These are phyloP conservation scores for Metopia argyrocephala DNA, from an alignment of 2,888 invertebrate species.

Conservation along the genomic window DNA sequence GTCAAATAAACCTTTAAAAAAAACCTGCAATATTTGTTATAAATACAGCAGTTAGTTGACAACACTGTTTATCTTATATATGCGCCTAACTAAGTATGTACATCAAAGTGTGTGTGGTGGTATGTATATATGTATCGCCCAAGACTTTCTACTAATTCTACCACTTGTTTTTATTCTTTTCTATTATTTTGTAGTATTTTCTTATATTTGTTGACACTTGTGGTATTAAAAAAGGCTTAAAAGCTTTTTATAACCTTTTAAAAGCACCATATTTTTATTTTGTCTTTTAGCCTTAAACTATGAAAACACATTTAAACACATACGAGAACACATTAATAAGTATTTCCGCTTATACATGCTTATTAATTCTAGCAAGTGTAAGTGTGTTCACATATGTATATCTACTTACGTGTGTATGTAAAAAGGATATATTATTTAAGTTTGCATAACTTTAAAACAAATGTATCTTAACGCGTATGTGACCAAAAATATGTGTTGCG, in stretches of 20 bases:
- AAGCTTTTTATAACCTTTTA: conserved; percentile 71
- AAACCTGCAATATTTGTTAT: too few relatives aligned
- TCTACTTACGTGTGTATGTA: too few relatives aligned
- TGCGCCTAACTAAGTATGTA: background rate
- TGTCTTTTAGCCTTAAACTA: conserved; percentile 33
- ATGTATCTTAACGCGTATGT: background rate
- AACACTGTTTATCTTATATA: too few relatives aligned
- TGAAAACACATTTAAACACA: conserved; percentile 1
- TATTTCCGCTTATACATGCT: background rate
- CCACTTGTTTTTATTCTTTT: conserved; percentile 42
- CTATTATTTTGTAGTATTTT: conserved; percentile 48
- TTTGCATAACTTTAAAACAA: conserved; percentile 16
- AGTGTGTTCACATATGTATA: too few relatives aligned
- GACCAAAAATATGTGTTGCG: background rate
- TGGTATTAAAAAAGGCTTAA: conserved; percentile 73
- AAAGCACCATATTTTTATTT: conserved; percentile 50
- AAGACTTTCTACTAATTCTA: conserved; percentile 38
- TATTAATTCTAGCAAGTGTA: background rate
- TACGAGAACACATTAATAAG: background rate
- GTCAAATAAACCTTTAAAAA: too few relatives aligned
- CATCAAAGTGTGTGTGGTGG: conserved; percentile 8
- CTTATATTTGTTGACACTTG: conserved; percentile 65
- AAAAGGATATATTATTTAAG: background rate
- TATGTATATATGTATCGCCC: conserved; percentile 33
- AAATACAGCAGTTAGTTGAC: too few relatives aligned